Percentiles rank a stretch among this genome's conserved stretches.
These are phyloP conservation scores for Eueides isabella DNA, from an alignment of 1,140 invertebrate genomes.

Conservation along the genomic window DNA sequence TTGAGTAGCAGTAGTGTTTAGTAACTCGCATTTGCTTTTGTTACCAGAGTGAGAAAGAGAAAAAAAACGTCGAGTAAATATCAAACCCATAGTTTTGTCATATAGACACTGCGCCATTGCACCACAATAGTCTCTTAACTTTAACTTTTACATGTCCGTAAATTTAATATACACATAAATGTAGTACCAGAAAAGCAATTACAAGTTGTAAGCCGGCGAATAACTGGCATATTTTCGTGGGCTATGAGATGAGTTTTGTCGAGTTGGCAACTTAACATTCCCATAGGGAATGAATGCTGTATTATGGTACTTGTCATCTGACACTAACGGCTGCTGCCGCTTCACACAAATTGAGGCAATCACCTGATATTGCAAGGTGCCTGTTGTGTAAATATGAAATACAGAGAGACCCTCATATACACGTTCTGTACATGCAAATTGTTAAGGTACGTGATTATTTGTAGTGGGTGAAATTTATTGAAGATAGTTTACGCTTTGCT, in stretches of 20 bases:
- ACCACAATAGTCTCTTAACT: no score
- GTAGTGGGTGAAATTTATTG: no score
- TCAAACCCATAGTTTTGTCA: no score
- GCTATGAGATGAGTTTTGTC: slow-evolving; percentile 29
- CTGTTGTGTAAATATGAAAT: slow-evolving; percentile 34
- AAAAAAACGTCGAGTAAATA: no score
- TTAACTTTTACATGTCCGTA: no score
- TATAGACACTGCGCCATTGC: no score
- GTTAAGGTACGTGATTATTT: background rate
- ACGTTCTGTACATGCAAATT: background rate
- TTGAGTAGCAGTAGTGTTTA: no score
- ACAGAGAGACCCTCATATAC: background rate
- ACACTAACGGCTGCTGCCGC: slow-evolving; percentile 38
- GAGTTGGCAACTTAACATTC: slow-evolving; percentile 34
- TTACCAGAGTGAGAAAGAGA: no score
- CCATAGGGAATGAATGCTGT: slow-evolving; percentile 37
- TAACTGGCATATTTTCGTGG: slow-evolving; percentile 21
- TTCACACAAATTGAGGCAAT: slow-evolving; percentile 40
- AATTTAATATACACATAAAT: background rate
- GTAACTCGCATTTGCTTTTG: no score
- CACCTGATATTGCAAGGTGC: slow-evolving; percentile 35
- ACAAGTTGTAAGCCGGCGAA: background rate
- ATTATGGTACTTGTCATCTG: slow-evolving; percentile 32
- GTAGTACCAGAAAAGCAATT: background rate
- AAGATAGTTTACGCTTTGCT: no score